Base-by-base conservation (phyloP, 2,888 invertebrate genomes). In the Dione vanillae region DNA sequence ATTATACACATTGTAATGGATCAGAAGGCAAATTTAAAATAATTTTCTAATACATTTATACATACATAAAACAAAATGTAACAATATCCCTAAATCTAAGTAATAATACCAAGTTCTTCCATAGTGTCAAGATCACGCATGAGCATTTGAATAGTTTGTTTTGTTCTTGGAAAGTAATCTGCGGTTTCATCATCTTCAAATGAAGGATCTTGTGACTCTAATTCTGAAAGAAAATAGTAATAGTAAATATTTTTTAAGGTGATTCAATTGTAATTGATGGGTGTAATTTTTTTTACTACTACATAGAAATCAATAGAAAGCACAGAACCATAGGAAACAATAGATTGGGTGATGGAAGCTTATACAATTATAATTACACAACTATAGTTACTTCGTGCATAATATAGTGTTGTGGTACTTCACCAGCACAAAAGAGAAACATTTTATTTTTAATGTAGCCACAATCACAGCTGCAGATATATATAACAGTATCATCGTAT, bases 91-190 rank as follows among this genome's bases (percentile, higher is more conserved):
- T 58, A 54, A 52, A 52, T 70, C 78, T 86, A 91, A 12, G 92
- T 94, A 40, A 95, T 90, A 61, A 94, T 91, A 0, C 95, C 95
- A 14, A 96, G 89, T 77, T 95, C 95, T 75, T 95, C 94, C 86
- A 97, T 94, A 0, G 95, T 95, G 65, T 94, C 94, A 41, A 97
- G 90, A 84, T 97, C 97, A 68, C 96, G 94, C 78, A 96, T 90
- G 69, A 97, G 88, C 94, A 96, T 95, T 80, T 96, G 95, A 64
- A 97, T 87, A 0, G 96, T 96, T 82, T 96, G 96, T 79, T 96
- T 96, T 8, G 95, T 95, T 77, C 95, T 95, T 20, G 96, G 95
- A 79, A 94, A 94, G 77, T 94, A 94, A 51, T 95, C 94, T 0
- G 94, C 87, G 0, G 88, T 94, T 80, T 94, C 94, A 73, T 94